These are phyloP conservation scores for Leptura quadrifasciata DNA, from an alignment of 2,888 invertebrate species.

Conservation along the genomic window DNA sequence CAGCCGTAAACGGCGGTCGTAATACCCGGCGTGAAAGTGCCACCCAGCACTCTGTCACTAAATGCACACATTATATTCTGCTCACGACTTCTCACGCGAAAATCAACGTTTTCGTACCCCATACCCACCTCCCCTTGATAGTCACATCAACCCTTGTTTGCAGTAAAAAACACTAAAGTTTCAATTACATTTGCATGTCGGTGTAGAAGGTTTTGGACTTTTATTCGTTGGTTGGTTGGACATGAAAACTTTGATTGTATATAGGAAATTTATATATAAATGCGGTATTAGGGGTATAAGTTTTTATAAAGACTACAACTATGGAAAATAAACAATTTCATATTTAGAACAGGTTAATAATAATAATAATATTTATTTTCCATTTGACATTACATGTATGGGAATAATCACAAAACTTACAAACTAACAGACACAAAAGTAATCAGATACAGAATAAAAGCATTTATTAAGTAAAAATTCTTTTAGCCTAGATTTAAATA, in stretches of 20 bases:
- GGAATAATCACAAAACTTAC: no score
- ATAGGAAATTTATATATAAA: not conserved
- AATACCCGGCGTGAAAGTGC: slow-evolving; percentile 25
- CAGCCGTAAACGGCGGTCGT: slow-evolving; percentile 21
- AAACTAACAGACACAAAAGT: no score
- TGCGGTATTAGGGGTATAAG: no score
- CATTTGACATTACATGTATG: no score
- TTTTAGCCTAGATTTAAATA: no score
- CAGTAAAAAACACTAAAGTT: slow-evolving; percentile 37
- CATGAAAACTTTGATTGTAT: not conserved
- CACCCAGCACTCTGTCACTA: slow-evolving; percentile 57
- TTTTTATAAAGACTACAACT: no score
- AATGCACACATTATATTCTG: slow-evolving; percentile 67
- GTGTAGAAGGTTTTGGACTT: not conserved
- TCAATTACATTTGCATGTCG: slow-evolving; percentile 39
- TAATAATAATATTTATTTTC: no score
- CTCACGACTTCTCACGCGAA: slow-evolving; percentile 61
- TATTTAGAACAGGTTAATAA: no score
- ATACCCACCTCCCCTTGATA: slow-evolving; percentile 19
- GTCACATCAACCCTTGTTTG: slow-evolving; percentile 36
- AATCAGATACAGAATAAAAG: no score
- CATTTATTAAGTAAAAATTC: no score
- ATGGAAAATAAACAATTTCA: no score
- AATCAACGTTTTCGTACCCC: slow-evolving; percentile 19
- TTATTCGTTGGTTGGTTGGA: not conserved